A percentile compares a stretch with the other conserved stretches of the same genome.
phyloP scores from a whole-genome alignment of 2,797 vertebrate species.

The Morus bassanus region DNA sequence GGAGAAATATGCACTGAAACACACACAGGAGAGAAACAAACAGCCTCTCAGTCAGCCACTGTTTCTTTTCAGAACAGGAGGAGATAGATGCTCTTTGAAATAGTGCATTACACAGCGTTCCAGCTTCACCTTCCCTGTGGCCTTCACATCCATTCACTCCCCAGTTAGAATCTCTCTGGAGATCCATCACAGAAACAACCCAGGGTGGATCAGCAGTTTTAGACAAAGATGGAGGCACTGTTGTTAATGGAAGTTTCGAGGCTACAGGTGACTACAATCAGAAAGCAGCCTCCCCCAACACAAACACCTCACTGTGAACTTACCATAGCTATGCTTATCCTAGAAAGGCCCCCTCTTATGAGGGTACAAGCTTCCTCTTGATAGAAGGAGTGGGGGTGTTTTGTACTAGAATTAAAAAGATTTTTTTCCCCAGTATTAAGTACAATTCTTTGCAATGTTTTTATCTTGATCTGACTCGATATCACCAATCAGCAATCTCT shows the following conservation, averaged over 20 bases:
- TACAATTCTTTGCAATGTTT: not conserved
- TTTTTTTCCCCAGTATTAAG: fast-evolving
- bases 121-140: not conserved
- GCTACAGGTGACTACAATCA: not conserved
- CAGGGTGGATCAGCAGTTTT: not conserved
- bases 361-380: not conserved
- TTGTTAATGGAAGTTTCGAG: not conserved
- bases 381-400: not conserved
- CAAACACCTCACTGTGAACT: not conserved
- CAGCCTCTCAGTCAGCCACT: not conserved
- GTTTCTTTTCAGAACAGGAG: not conserved
- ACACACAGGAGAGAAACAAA: not conserved
- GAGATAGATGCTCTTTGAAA: no score
- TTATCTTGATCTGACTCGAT: not conserved
- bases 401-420: not conserved
- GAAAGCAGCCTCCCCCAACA: not conserved
- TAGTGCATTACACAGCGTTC: not conserved
- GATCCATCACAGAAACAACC: not conserved
- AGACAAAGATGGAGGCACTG: not conserved
- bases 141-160: not conserved
- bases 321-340: not conserved
- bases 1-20: not conserved
- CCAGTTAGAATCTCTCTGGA: not conserved
- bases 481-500: not conserved
- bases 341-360: fast-evolving